A percentile compares a stretch with the other conserved stretches of the same genome.
These are phyloP conservation scores for Andrena hattorfiana DNA, from an alignment of 2,888 invertebrate species.

Conservation along the genomic window DNA sequence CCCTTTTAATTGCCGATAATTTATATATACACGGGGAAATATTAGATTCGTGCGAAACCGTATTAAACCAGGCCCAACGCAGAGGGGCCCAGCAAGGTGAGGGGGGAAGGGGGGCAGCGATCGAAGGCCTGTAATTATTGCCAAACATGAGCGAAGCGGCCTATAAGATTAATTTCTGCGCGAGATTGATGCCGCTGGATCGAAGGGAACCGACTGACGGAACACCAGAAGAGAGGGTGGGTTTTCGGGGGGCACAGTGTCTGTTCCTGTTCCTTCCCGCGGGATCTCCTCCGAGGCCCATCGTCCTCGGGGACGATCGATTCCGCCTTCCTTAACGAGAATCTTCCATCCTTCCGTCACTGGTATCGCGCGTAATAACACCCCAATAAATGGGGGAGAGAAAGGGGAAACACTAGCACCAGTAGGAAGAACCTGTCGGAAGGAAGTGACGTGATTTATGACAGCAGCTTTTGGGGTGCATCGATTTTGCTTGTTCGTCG, in stretches of 20 bases:
- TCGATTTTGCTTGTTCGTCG: not conserved
- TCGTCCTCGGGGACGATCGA: constrained; percentile 71
- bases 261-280: constrained; percentile 30
- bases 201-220: constrained; percentile 79
- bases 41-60: constrained; percentile 85
- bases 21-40: constrained; percentile 83
- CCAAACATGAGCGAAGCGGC: constrained; percentile 84
- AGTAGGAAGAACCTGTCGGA: constrained; percentile 3
- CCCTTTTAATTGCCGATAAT: constrained; percentile 85
- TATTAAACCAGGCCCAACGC: constrained; percentile 78
- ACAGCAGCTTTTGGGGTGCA: not conserved
- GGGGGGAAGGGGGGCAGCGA: constrained; percentile 55
- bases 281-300: not conserved
- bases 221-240: constrained; percentile 53
- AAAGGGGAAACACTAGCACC: not conserved
- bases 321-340: constrained; percentile 84
- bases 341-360: constrained; percentile 82
- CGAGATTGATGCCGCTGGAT: constrained; percentile 84
- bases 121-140: constrained; percentile 84
- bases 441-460: constrained; percentile 12
- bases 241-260: constrained; percentile 41
- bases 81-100: constrained; percentile 23
- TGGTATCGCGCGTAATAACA: constrained; percentile 83
- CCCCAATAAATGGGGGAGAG: not conserved
- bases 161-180: constrained; percentile 84